Conservation (phyloP, 92 coral and sea anemone genomes). For the Blastomussa wellsi region DNA sequence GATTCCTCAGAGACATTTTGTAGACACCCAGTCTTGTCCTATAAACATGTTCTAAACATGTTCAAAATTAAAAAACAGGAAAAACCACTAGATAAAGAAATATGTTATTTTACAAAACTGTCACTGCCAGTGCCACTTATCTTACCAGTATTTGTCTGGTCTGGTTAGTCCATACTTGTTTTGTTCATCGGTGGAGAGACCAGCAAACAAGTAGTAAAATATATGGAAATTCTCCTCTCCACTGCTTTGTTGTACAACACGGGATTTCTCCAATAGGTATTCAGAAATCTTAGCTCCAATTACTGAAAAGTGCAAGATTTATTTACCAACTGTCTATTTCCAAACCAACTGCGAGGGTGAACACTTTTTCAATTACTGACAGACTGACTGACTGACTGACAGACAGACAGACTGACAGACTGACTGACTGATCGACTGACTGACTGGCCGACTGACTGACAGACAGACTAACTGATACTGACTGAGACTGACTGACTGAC, state of each 20-base stretch:
- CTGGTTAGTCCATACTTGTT: constrained; percentile 64
- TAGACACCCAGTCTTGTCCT: too few species aligned
- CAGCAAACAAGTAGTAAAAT: constrained; percentile 83
- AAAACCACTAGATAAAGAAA: neutral
- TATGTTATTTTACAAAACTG: too few species aligned
- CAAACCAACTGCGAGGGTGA: too few species aligned
- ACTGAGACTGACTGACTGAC: neutral
- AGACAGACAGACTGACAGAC: neutral
- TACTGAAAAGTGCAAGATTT: constrained; percentile 40
- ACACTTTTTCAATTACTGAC: too few species aligned
- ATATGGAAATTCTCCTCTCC: constrained; percentile 91
- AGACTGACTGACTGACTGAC: neutral
- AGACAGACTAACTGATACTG: neutral
- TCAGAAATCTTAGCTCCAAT: constrained; percentile 92
- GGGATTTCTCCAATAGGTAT: constrained; percentile 85
- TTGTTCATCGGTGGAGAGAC: constrained; percentile 76
- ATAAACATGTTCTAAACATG: too few species aligned
- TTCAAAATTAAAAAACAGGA: neutral
- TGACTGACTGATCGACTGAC: neutral
- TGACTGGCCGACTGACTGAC: neutral
- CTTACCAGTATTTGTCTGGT: constrained; percentile 80
- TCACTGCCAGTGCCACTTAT: too few species aligned
- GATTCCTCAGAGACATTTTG: too few species aligned
- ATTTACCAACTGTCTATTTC: neutral
- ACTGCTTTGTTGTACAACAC: constrained; percentile 69